Evolutionary conservation across 2,113 vertebrate genomes (phyloP), one percentile per base, ranked within the genome.

Genomic region (Hassar affinis): DNA sequence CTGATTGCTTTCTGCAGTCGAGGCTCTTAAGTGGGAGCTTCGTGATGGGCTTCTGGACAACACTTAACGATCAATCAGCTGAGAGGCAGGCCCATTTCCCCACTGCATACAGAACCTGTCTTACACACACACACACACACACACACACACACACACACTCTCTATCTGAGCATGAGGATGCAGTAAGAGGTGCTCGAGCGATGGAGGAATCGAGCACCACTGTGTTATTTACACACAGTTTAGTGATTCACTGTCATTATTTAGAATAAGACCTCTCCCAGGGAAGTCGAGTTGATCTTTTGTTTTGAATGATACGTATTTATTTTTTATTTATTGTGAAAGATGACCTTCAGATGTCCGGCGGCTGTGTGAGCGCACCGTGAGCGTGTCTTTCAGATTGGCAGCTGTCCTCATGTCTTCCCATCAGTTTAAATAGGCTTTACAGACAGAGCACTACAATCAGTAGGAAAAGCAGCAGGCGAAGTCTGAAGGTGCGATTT

Each of bases 31-130:
- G 93, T 93, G 92, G 75, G 90, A 92, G 90, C 85, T 88, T 89
- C 87, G 91, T 90, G 88, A 93, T 92, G 92, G 92, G 91, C 90
- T 94, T 89, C 92, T 90, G 92, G 93, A 94, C 92, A 93, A 94
- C 93, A 94, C 93, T 94, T 94, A 94, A 94, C 91, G 93, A 94
- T 94, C 93, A 94, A 94, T 94, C 93, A 93, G 93, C 90, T 35
- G 66, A 85, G 69, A 91, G 90, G 86, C 90, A 91, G 88, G 86
- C 90, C 92, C 90, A 90, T 92, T 92, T 89, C 90, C 90, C 89
- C 87, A 90, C 89, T 90, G 91, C 91, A 88, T 88, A 87, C 91
- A 85, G 69, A 74, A 74, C 79, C 92, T 89, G 25, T 92, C 91
- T 90, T 86, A 90, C 87, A 91, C 87, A 90, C 90, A 90, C 91